Evolutionary conservation across 2,797 vertebrate genomes (phyloP).

Genomic region (Glyptemys insculpta): DNA sequence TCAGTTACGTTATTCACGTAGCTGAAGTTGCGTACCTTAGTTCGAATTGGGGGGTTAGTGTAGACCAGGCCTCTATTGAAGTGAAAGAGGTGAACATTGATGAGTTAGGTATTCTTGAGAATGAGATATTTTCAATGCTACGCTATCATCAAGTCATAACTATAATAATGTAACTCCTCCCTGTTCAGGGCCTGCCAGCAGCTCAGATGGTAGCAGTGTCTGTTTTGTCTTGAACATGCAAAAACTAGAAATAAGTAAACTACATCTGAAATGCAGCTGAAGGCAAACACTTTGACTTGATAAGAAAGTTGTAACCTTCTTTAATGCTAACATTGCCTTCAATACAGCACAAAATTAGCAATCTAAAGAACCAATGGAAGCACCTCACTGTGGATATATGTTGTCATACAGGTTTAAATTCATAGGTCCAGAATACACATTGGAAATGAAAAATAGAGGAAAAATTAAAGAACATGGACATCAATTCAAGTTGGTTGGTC

Average conservation of each 20-base stretch:
- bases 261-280: neutral
- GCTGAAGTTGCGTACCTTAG: too few relatives aligned
- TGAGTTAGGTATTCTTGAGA: neutral
- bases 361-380: neutral
- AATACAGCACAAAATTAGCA: neutral
- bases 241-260: neutral
- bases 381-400: neutral
- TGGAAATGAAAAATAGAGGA: neutral
- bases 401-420: neutral
- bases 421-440: neutral
- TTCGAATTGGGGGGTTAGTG: too few relatives aligned
- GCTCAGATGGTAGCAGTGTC: neutral
- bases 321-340: neutral
- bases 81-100: neutral
- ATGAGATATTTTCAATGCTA: neutral
- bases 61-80: too few relatives aligned
- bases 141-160: accelerated
- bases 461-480: neutral
- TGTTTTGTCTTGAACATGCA: neutral
- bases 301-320: accelerated
- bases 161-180: neutral
- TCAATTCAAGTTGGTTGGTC: neutral
- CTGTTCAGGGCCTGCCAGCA: neutral
- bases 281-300: neutral
- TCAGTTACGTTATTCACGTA: too few relatives aligned